Evolutionary conservation across 2,113 vertebrate genomes (phyloP).

Genomic region (Trichechus manatus): DNA sequence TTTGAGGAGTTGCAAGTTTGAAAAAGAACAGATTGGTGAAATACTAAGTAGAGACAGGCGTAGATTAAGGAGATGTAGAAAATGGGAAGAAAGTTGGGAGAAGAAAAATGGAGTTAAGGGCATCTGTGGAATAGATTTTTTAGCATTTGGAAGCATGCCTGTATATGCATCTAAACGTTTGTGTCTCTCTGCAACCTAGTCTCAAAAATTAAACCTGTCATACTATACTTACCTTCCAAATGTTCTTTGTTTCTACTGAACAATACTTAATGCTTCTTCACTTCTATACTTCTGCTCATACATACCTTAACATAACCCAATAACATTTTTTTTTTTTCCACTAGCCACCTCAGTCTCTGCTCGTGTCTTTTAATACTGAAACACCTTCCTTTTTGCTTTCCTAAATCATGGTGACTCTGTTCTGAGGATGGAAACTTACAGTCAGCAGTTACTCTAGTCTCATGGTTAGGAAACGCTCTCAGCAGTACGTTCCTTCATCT

Average conservation of each 20-base stretch:
- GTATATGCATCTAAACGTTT: background rate
- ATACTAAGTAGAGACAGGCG: background rate
- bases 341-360: background rate
- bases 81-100: background rate
- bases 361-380: constrained; percentile 48
- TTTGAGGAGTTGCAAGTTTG: constrained; percentile 28
- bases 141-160: background rate
- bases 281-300: background rate
- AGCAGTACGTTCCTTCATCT: background rate
- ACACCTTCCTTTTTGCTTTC: constrained; percentile 20
- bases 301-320: background rate
- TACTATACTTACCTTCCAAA: background rate
- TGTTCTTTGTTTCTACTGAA: constrained; percentile 15
- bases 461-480: background rate
- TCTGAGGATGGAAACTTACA: background rate
- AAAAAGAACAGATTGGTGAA: constrained; percentile 31
- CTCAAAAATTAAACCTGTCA: background rate
- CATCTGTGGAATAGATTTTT: background rate
- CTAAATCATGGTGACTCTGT: background rate
- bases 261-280: background rate
- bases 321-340: background rate
- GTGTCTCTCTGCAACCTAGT: constrained; percentile 30
- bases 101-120: background rate
- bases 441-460: background rate
- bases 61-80: constrained; percentile 1